phyloP scores from a whole-genome alignment of 2,113 vertebrate species.

The Psittacula cyanocephala region DNA sequence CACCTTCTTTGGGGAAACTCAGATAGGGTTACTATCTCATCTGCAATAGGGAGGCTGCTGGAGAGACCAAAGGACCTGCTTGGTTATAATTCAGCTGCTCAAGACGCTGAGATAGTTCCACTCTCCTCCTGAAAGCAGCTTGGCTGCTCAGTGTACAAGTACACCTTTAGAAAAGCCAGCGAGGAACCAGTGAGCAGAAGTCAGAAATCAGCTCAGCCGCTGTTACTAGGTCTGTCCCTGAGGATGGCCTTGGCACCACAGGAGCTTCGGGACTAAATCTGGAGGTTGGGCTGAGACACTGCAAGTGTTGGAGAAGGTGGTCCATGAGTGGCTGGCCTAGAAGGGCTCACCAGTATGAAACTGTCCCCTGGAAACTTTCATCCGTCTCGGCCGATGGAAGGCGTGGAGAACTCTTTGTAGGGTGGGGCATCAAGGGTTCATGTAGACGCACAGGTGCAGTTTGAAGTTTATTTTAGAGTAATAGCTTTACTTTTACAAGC shows the following conservation, averaged over 20 bases:
- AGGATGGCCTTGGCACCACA: neutral
- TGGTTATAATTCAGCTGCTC: neutral
- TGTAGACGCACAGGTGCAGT: fast-evolving
- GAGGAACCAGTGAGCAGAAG: neutral
- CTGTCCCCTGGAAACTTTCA: neutral
- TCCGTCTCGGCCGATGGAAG: neutral
- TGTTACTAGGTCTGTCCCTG: neutral
- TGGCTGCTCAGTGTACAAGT: neutral
- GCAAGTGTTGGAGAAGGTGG: neutral
- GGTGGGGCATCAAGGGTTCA: neutral
- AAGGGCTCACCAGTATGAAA: neutral
- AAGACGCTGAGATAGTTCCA: neutral
- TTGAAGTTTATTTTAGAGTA: neutral
- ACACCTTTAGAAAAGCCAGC: neutral
- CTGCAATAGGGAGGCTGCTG: neutral
- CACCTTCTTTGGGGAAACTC: neutral
- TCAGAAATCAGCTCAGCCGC: neutral
- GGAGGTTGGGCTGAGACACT: neutral
- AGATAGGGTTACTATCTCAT: neutral
- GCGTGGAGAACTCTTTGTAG: neutral
- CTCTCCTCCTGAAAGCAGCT: neutral
- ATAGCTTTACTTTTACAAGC: neutral
- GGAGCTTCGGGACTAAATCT: neutral
- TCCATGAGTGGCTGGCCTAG: neutral
- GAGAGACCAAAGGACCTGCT: neutral